Evolutionary conservation across 2,797 vertebrate genomes (phyloP).

Genomic region (Aldrovandia affinis): DNA sequence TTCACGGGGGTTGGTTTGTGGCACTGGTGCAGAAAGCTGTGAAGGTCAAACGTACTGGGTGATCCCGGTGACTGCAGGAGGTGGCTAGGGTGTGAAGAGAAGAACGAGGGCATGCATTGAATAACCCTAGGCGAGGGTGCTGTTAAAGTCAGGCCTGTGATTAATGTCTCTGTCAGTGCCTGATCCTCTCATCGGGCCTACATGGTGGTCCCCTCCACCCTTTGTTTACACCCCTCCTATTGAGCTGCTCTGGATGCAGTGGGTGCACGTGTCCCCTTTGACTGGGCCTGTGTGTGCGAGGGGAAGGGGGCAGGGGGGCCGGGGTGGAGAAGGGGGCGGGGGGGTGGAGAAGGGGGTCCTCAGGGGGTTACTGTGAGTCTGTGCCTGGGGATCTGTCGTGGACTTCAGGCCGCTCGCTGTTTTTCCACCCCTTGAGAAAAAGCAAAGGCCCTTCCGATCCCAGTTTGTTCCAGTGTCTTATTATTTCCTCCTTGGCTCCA

Average conservation of each 20-base stretch:
- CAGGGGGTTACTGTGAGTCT: conserved; percentile 49
- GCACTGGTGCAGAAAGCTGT: neutral
- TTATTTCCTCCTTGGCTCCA: conserved; percentile 80
- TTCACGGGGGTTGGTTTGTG: neutral
- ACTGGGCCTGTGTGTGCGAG: neutral
- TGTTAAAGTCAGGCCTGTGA: conserved; percentile 7
- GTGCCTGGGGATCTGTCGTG: conserved; percentile 39
- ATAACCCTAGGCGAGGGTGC: neutral
- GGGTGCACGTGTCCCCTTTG: conserved; percentile 13
- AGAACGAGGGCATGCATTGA: neutral
- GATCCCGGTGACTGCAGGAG: neutral
- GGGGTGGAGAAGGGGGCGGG: neutral
- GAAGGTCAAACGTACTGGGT: neutral
- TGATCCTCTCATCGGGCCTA: conserved; percentile 5
- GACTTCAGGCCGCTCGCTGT: conserved; percentile 51
- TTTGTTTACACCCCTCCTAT: conserved; percentile 9
- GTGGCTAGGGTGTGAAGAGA: neutral
- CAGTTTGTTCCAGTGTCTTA: conserved; percentile 69
- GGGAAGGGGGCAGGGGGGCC: neutral
- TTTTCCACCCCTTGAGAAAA: conserved; percentile 71
- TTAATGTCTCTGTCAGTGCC: conserved; percentile 7
- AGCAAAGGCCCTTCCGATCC: conserved; percentile 67
- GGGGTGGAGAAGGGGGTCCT: neutral
- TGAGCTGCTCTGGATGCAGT: conserved; percentile 1
- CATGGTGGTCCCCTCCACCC: conserved; percentile 13